Evolutionary conservation across 1,140 invertebrate species (phyloP), one percentile per base, ranked within the genome.

Genomic region (Diabrotica virgifera): DNA sequence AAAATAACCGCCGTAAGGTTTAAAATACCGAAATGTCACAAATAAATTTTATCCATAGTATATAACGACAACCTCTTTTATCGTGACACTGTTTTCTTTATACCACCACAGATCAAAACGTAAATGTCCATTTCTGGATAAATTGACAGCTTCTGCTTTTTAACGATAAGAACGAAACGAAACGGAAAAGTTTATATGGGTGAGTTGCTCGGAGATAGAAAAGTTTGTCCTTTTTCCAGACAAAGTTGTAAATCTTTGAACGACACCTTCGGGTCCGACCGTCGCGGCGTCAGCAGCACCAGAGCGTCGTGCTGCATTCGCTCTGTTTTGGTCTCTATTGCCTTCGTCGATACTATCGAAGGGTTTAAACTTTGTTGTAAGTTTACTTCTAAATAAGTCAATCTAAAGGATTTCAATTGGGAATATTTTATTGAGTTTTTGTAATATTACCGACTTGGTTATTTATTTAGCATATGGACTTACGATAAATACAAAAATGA

Each of bases 181-280:
- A 67, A 67, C 62, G 62, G 66, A 67, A 67, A 67, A 67, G 57
- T 67, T 67, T 63, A 63, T 52, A 56, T 61, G 66, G 61, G 61
- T 63, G 61, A 67, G 61, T 59, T 53, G 52, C 57, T 62, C 59
- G 58, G 55, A 64, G 66, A 67, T 67, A 59, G 61, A 67, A 67
- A 67, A 67, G 61, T 67, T 67, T 60, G 66, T 67, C 59, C 59
- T 63, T 63, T 64, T 58, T 52, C 52, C 58, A 57, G 62, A 62
- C 62, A 61, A 62, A 67, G 66, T 67, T 67, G 62, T 67, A 67
- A 67, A 67, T 67, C 66, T 67, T 67, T 55, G 61, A 67, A 67
- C 63, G 66, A 67, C 66, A 67, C 66, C 66, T 63, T 51, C 55
- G 66, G 66, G 61, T 59, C 58, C 62, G 60, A 46, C 57, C 65